Percentiles rank a stretch among this genome's conserved stretches.
Evolutionary conservation across 2,888 invertebrate genomes (phyloP).

Genomic region (Leptarthrus brevirostris): DNA sequence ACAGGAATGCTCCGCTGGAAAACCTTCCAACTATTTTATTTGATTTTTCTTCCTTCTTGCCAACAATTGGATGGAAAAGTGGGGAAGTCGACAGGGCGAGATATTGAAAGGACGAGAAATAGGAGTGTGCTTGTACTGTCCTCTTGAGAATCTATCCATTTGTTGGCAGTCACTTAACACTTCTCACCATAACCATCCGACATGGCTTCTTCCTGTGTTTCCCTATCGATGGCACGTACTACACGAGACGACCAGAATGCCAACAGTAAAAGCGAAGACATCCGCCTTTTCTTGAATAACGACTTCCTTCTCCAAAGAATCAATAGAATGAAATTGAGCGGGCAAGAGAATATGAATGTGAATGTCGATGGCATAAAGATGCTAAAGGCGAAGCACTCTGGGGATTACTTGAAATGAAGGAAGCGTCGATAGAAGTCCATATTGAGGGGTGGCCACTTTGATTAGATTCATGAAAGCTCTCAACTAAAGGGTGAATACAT

Average conservation of each 20-base stretch:
- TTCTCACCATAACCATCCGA: constrained; percentile 20
- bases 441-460: neutral
- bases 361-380: constrained; percentile 27
- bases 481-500: constrained; percentile 10
- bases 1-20: too few relatives aligned
- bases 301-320: constrained; percentile 33
- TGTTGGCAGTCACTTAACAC: constrained; percentile 32
- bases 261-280: constrained; percentile 22
- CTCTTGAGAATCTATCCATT: constrained; percentile 30
- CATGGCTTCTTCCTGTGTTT: constrained; percentile 5
- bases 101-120: too few relatives aligned
- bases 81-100: too few relatives aligned
- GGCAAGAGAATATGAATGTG: constrained; percentile 24
- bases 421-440: neutral
- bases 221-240: constrained; percentile 1
- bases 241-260: neutral
- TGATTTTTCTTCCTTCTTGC: too few relatives aligned
- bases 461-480: constrained; percentile 30
- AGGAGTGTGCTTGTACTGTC: constrained; percentile 11
- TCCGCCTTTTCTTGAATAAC: constrained; percentile 40
- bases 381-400: constrained; percentile 1
- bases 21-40: too few relatives aligned
- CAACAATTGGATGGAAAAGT: too few relatives aligned
- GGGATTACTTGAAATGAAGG: constrained; percentile 14
- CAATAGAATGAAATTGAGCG: constrained; percentile 41